Base-by-base conservation (phyloP, 2,113 vertebrate species). In the Strix uralensis region DNA sequence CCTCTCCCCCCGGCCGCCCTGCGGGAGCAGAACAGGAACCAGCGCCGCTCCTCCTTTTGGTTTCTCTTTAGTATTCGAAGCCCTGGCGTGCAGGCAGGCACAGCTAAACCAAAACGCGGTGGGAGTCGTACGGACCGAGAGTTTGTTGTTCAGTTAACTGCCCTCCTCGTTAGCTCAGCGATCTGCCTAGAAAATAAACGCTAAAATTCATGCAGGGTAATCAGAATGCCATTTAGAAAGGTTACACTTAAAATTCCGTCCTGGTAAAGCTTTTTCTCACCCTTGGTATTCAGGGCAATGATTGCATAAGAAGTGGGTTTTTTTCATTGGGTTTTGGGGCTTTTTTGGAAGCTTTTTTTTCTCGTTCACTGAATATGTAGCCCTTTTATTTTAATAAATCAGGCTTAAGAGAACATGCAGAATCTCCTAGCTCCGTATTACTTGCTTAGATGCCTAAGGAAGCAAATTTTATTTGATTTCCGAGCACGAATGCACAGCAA, bases 161-260 rank as follows among this genome's bases (percentile, higher is more conserved):
- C 2, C 30, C 29, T 42, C 5, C 5, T 13, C 6, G 1, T 20
- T 36, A 17, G 19, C n/a, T 23, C 20, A 1, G 61, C 30, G 1
- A 1, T 32, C 46, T 17, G 17, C 4, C 29, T 8, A 0, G 34
- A 6, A 65, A 65, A 26, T 6, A 42, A 10, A 10, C 1, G 34
- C 44, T 12, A 9, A 9, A n/a, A 17, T 14, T 55, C 52, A 1
- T 4, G 1, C 38, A 0, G 34, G 34, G 3, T 22, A 8, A 23
- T n/a, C 34, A 9, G 26, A 26, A 9, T 51, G 32, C 17, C 3
- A 0, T 17, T 34, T 9, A 3, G n/a, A 18, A 27, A 46, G n/a
- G 13, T 14, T 5, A 2, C 2, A 4, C 55, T 36, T 38, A 11
- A 11, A 1, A 22, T 55, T 40, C 11, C 25, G 15, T 38, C 10